Evolutionary conservation across 2,888 invertebrate genomes (phyloP), one percentile per base, ranked within the genome.

Genomic region (Hirtodrosophila histrioides): DNA sequence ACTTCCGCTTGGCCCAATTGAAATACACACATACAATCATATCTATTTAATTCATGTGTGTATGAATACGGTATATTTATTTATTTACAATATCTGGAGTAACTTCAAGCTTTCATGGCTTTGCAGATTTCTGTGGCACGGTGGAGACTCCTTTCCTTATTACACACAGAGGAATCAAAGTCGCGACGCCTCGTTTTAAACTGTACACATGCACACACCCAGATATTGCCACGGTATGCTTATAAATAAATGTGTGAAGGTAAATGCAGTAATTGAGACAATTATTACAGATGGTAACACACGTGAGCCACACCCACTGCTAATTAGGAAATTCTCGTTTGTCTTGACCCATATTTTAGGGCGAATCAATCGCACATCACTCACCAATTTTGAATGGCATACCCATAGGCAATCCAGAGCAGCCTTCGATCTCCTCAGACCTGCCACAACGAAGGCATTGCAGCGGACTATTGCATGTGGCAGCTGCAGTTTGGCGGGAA

Each of bases 1-100:
- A 62, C 43, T 69, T 86, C 80, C 77, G 74, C 39, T 79, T 78
- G 77, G 82, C 77, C 74, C 62, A 69, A 72, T 69, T 80, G 37
- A n/a, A 43, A 8, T 0, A 9, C 35, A 55, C 31, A 53, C 3
- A 41, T 33, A 4, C 12, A 37, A n/a, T 8, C 23, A 37, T 9
- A 17, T 11, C 43, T 35, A 17, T 24, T 17, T 17, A 17, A 40
- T 35, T 29, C 2, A 46, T 39, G 2, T 17, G 17, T 17, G 17
- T 17, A 17, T 17, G 17, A 17, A 17, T 17, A 17, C 2, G 17
- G 17, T 17, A 17, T 17, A 17, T 61, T 69, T 46, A 56, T 44
- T 51, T 56, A 53, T 17, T 17, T 17, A 17, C 17, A 17, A 17
- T 17, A 17, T 53, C 31, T 63, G 10, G 27, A 35, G 46, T 36